A percentile compares a stretch with the other conserved stretches of the same genome.
These are phyloP conservation scores for Danaus plexippus DNA, from an alignment of 1,140 invertebrate species.

Conservation along the genomic window DNA sequence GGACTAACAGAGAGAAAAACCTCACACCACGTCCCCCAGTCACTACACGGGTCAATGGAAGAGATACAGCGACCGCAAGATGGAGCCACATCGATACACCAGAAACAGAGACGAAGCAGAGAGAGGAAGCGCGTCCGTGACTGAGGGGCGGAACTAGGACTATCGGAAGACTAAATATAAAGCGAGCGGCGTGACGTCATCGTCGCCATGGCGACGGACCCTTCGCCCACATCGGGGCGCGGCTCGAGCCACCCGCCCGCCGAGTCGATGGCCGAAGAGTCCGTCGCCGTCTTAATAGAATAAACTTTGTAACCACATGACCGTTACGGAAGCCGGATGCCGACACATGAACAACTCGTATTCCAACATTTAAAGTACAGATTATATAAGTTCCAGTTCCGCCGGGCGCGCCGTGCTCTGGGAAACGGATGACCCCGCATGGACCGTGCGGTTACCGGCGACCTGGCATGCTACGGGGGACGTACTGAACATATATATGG, in stretches of 20 bases:
- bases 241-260: too few relatives aligned
- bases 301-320: slow-evolving; percentile 12
- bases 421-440: slow-evolving; percentile 35
- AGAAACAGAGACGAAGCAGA: too few relatives aligned
- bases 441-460: background rate
- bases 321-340: slow-evolving; percentile 24
- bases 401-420: slow-evolving; percentile 49
- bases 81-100: too few relatives aligned
- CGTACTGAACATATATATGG: slow-evolving; percentile 11
- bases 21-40: slow-evolving; percentile 56
- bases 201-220: too few relatives aligned
- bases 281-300: too few relatives aligned
- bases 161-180: too few relatives aligned
- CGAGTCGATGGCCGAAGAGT: too few relatives aligned
- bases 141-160: too few relatives aligned
- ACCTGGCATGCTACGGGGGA: slow-evolving; percentile 12
- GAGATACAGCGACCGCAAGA: too few relatives aligned
- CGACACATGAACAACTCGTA: slow-evolving; percentile 26
- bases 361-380: slow-evolving; percentile 28
- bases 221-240: too few relatives aligned
- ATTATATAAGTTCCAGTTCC: slow-evolving; percentile 20
- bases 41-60: slow-evolving; percentile 25
- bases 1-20: slow-evolving; percentile 14
- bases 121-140: too few relatives aligned
- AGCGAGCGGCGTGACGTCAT: too few relatives aligned